Conservation (phyloP, 2,888 invertebrate species). For the Trachelus troglodyta region DNA sequence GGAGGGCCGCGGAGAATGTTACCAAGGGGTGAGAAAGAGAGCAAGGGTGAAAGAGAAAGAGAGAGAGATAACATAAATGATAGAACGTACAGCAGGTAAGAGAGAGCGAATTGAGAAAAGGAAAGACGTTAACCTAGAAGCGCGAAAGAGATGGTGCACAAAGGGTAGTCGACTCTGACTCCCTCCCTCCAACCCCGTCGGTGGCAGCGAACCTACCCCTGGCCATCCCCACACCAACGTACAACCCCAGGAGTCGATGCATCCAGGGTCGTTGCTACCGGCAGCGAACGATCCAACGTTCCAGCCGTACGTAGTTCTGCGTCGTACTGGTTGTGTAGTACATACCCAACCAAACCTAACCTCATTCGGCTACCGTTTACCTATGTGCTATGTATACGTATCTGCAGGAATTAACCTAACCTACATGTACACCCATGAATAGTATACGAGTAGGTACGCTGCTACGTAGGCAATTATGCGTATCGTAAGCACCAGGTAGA, state of each 20-base stretch:
- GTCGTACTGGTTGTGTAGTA: neutral
- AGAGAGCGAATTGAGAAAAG: constrained; percentile 19
- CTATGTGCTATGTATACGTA: neutral
- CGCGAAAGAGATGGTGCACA: constrained; percentile 30
- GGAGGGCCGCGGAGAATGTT: constrained; percentile 7
- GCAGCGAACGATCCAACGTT: constrained; percentile 64
- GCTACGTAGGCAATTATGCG: neutral
- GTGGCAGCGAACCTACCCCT: constrained; percentile 34
- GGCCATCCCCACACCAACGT: constrained; percentile 52
- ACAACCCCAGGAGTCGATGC: constrained; percentile 66
- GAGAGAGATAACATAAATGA: constrained; percentile 12
- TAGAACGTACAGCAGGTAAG: constrained; percentile 18
- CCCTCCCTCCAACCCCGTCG: neutral
- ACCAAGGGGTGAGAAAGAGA: constrained; percentile 21
- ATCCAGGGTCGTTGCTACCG: constrained; percentile 67
- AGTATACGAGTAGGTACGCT: neutral
- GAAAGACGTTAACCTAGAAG: constrained; percentile 12
- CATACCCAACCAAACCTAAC: neutral
- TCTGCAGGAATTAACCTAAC: neutral
- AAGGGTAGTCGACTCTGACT: constrained; percentile 37
- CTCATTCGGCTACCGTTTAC: neutral
- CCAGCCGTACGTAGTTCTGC: constrained; percentile 32
- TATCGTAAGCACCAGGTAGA: neutral
- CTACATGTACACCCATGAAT: neutral
- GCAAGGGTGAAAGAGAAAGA: constrained; percentile 10